Percentiles rank a stretch among this genome's conserved stretches.
phyloP scores from a whole-genome alignment of 2,797 vertebrate genomes.

The Gobionotothen gibberifrons region DNA sequence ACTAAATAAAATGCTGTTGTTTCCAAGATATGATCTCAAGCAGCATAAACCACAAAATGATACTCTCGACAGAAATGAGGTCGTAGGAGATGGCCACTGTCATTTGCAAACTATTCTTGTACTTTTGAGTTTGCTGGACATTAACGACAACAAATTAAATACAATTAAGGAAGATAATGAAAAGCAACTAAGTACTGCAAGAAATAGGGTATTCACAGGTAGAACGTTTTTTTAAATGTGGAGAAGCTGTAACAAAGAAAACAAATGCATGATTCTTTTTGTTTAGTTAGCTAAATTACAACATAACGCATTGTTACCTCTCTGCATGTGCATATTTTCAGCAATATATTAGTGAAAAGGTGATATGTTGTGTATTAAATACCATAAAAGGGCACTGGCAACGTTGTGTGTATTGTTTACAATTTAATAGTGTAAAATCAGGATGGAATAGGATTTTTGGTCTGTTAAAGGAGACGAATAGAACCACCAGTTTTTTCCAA shows the following conservation, averaged over 20 bases:
- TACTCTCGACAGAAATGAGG: no score
- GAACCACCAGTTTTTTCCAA: slow-evolving; percentile 27
- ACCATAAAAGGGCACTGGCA: not conserved
- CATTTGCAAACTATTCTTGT: no score
- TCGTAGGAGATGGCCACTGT: no score
- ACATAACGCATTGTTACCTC: not conserved
- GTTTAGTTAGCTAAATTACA: not conserved
- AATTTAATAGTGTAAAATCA: not conserved
- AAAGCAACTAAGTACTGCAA: no score
- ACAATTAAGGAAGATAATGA: no score
- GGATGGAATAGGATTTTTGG: not conserved
- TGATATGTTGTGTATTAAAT: not conserved
- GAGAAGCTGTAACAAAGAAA: no score
- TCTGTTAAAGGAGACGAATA: not conserved
- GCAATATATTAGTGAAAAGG: not conserved
- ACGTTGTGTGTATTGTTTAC: not conserved
- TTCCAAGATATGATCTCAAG: not conserved
- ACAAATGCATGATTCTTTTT: not conserved
- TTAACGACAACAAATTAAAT: no score
- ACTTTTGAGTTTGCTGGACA: no score
- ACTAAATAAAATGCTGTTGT: not conserved
- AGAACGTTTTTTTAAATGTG: no score
- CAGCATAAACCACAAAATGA: not conserved
- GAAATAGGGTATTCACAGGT: no score
- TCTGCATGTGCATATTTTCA: not conserved